Conservation (phyloP, 2,113 vertebrate genomes). For the Dryoscopus gambensis region DNA sequence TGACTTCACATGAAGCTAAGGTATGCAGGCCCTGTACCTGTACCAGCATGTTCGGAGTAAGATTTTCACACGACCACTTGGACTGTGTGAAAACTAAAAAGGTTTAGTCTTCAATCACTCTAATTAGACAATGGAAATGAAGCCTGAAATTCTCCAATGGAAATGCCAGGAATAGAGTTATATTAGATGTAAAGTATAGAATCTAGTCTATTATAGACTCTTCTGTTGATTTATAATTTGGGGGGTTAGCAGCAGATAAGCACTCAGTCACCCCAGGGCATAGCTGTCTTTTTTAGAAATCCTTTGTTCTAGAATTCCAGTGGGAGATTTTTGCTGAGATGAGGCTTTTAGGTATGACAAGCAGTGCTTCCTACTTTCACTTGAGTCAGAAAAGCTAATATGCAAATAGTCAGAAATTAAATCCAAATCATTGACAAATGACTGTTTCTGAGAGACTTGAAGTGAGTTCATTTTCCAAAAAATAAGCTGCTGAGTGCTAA, state of each 20-base stretch:
- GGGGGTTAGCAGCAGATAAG: neutral
- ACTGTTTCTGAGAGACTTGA: neutral
- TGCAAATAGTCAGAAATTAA: slow-evolving; percentile 18
- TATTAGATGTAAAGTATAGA: neutral
- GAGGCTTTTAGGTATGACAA: neutral
- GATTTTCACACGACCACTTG: neutral
- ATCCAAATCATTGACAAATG: slow-evolving; percentile 31
- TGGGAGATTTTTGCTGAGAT: neutral
- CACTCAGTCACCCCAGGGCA: neutral
- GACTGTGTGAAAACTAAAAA: neutral
- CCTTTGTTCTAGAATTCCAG: neutral
- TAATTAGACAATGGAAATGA: neutral
- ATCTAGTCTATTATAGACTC: neutral
- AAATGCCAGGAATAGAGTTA: neutral
- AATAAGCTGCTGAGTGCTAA: neutral
- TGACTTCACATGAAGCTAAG: neutral
- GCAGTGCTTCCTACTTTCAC: neutral
- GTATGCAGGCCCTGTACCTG: neutral
- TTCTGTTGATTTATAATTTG: neutral
- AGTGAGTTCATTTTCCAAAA: neutral
- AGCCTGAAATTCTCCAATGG: neutral
- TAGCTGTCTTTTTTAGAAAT: neutral
- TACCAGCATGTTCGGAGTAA: neutral
- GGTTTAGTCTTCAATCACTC: neutral
- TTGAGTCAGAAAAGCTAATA: slow-evolving; percentile 11